Percentiles rank a stretch among this genome's conserved stretches.
Evolutionary conservation across 2,113 vertebrate species (phyloP).

Genomic region (Paradisaea rubra): DNA sequence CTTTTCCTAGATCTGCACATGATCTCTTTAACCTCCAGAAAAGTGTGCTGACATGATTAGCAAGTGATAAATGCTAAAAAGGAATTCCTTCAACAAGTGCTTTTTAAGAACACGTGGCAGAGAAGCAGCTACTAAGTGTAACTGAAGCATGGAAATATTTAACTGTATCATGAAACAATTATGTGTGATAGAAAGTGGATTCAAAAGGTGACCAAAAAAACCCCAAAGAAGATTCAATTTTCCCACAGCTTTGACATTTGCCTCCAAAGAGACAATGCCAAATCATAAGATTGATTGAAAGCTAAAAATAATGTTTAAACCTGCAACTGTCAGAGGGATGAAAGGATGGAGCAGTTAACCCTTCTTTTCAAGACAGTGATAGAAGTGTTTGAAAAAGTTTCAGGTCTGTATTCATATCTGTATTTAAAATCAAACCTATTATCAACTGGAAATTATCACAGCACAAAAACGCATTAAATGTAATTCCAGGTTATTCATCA

Average conservation of each 20-base stretch:
- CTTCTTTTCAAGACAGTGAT: neutral
- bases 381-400: neutral
- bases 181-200: neutral
- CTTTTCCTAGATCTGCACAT: neutral
- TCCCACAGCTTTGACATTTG: neutral
- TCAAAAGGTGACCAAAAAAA: neutral
- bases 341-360: neutral
- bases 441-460: neutral
- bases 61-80: neutral
- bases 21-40: neutral
- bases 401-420: neutral
- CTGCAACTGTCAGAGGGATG: neutral
- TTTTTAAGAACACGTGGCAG: neutral
- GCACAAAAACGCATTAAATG: neutral
- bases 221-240: neutral
- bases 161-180: neutral
- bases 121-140: neutral
- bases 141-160: neutral
- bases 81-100: neutral
- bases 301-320: neutral
- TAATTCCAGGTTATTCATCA: neutral
- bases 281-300: neutral
- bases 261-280: neutral
- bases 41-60: accelerated
- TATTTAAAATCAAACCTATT: neutral